Percentiles rank a stretch among this genome's conserved stretches.
Evolutionary conservation across 2,888 invertebrate genomes (phyloP).

Genomic region (Eupithecia centaureata): DNA sequence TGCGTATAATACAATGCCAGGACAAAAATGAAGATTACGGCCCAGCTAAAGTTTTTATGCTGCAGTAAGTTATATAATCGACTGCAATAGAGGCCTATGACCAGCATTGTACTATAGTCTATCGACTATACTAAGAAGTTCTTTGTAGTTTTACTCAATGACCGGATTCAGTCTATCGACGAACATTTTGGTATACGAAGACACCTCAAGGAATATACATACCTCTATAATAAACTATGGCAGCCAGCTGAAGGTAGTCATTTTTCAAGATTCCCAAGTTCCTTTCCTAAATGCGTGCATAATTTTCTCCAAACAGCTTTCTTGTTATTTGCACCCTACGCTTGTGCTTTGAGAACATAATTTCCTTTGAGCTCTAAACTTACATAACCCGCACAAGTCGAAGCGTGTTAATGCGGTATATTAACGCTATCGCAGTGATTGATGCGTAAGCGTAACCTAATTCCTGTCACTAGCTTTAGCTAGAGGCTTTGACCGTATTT

Average conservation of each 20-base stretch:
- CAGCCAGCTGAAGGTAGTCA: background rate
- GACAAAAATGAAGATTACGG: too few relatives aligned
- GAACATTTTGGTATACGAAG: background rate
- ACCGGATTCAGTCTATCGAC: background rate
- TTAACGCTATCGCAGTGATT: slow-evolving; percentile 57
- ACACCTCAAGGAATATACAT: too few relatives aligned
- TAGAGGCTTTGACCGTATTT: slow-evolving; percentile 43
- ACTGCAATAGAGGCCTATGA: background rate
- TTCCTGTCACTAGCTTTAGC: slow-evolving; percentile 35
- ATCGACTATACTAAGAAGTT: background rate
- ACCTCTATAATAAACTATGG: background rate
- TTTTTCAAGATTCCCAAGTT: background rate
- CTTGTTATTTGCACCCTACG: background rate
- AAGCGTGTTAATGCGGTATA: slow-evolving; percentile 42
- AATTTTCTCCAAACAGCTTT: background rate
- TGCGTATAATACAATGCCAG: background rate
- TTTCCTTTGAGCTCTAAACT: slow-evolving; percentile 8
- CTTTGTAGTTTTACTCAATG: background rate
- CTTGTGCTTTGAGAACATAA: background rate
- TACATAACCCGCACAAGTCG: slow-evolving; percentile 19
- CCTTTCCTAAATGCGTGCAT: background rate
- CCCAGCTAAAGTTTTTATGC: too few relatives aligned
- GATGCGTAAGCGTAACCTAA: slow-evolving; percentile 60
- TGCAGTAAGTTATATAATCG: too few relatives aligned
- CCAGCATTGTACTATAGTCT: background rate